Base-by-base conservation (phyloP, 2,888 invertebrate genomes). In the Gnatocerus cornutus region DNA sequence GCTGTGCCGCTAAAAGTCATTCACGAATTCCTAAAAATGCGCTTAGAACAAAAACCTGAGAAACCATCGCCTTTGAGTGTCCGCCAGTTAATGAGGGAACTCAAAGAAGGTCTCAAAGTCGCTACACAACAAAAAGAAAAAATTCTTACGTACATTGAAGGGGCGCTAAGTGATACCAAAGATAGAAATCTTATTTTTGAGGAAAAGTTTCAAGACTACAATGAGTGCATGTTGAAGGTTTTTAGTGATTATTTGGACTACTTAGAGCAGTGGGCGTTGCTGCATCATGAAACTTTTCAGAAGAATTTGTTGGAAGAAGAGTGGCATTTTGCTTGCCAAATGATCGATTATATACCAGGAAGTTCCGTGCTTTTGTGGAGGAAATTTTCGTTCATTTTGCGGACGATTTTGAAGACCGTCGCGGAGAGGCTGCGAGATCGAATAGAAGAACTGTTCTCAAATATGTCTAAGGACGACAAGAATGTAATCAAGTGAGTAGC, bases 1-100 rank as follows among this genome's bases (percentile, higher is more conserved):
- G 90, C 92, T 56, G 90, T 97, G 58, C 94, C 96, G 16, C 86
- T 98, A 79, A 96, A 97, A 84, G 91, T 97, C n/a, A 92, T 96
- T 71, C 94, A 97, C 81, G 97, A 98, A 85, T 97, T 96, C 86
- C 87, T 98, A 45, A 87, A 91, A 69, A 91, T 97, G 88, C 87
- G 97, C 45, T 86, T 97, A 39, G 96, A 97, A 81, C 92, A 93
- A 70, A 90, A 92, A 67, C 94, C 95, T 0, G 89, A 90, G 14
- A 91, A 93, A 55, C 97, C 97, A 0, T 96, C 95, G 55, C 91
- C 93, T 5, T 88, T 97, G 48, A 96, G 96, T 75, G 90, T 97
- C 48, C 90, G 94, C 78, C 96, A 97, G 88, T 90, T 91, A 74
- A 81, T 84, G 80, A 75, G 80, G 41, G 98, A 98, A 85, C 88